A percentile compares a stretch with the other conserved stretches of the same genome.
Evolutionary conservation across 2,113 vertebrate species (phyloP).

Genomic region (Neotragus pygmaeus): DNA sequence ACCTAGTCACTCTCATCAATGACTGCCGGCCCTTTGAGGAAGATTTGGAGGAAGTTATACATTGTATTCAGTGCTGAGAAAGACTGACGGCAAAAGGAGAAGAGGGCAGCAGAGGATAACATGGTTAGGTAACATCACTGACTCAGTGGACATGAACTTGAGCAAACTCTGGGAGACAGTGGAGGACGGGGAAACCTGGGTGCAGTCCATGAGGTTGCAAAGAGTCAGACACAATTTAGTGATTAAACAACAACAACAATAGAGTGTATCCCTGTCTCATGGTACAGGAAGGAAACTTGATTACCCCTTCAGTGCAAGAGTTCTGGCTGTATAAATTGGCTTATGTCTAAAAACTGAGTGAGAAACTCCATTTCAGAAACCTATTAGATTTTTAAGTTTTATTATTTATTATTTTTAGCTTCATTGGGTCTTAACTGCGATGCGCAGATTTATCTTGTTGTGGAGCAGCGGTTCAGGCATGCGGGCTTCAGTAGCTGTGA

Average conservation of each 20-base stretch:
- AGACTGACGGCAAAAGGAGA: neutral
- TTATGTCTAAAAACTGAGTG: neutral
- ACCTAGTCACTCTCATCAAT: neutral
- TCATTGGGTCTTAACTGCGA: neutral
- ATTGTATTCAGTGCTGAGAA: neutral
- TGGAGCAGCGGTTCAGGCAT: neutral
- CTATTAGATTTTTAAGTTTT: neutral
- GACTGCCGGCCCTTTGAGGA: neutral
- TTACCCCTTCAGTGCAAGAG: neutral
- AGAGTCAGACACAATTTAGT: neutral
- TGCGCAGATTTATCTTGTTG: fast-evolving
- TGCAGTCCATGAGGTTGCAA: neutral
- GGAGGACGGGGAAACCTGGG: neutral
- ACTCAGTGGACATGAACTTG: neutral
- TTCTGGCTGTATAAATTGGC: neutral
- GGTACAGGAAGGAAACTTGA: neutral
- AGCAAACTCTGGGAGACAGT: neutral
- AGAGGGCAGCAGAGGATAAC: neutral
- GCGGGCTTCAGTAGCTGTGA: neutral
- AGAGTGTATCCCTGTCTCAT: neutral
- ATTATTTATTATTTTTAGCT: neutral
- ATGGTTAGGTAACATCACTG: neutral
- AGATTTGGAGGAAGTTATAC: neutral
- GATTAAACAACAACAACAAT: neutral
- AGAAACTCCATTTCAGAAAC: neutral